Conservation (phyloP, 2,113 vertebrate species). For the Anser cygnoides region DNA sequence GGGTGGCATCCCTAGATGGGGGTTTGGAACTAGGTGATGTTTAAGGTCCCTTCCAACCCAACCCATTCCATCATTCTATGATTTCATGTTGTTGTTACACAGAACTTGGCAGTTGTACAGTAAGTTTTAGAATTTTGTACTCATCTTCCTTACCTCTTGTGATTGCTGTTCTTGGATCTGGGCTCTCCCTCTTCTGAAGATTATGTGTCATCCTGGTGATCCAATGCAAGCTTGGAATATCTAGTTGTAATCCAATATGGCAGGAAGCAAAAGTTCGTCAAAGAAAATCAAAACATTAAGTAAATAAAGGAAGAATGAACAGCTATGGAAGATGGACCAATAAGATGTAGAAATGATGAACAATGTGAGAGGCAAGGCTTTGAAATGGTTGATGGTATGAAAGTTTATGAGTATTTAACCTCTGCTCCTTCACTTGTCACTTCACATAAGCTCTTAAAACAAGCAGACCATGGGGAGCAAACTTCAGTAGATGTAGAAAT, state of each 20-base stretch:
- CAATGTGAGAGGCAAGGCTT: not conserved
- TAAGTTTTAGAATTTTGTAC: not conserved
- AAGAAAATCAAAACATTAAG: not conserved
- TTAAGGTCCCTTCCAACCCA: too few relatives aligned
- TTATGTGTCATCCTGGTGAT: not conserved
- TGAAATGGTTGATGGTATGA: not conserved
- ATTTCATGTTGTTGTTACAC: not conserved
- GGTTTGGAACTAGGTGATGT: too few relatives aligned
- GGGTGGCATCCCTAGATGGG: too few relatives aligned
- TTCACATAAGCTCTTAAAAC: not conserved
- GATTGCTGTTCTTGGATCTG: not conserved
- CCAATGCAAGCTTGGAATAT: not conserved
- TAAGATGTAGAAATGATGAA: not conserved
- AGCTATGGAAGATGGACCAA: not conserved
- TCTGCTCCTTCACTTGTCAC: not conserved
- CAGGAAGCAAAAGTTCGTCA: not conserved
- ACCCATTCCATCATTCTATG: too few relatives aligned
- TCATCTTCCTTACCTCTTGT: not conserved
- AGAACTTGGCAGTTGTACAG: not conserved
- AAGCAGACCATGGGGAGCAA: not conserved
- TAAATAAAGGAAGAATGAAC: not conserved
- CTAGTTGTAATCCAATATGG: not conserved
- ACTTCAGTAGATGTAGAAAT: not conserved
- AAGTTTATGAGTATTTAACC: not conserved
- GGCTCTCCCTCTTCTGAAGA: not conserved